phyloP scores from a whole-genome alignment of 2,797 vertebrate genomes.

The Siniperca obscura region DNA sequence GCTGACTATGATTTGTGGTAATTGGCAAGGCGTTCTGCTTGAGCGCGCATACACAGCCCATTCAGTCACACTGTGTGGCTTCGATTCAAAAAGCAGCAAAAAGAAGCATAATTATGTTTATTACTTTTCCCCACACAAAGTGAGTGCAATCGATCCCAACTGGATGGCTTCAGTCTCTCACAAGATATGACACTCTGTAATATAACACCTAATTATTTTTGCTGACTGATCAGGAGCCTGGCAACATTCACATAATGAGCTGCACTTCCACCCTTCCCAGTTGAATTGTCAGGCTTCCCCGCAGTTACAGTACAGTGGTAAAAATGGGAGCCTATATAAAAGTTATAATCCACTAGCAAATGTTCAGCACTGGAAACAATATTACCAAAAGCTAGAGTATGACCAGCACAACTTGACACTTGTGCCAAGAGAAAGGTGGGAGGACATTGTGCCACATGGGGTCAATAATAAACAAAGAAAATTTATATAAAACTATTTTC shows the following conservation, averaged over 20 bases:
- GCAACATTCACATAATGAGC: constrained; percentile 75
- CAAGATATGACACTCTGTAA: constrained; percentile 74
- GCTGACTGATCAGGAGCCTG: constrained; percentile 71
- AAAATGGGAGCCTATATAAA: constrained; percentile 29
- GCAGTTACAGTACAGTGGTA: constrained; percentile 41
- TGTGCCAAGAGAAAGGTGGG: neutral
- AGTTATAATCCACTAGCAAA: constrained; percentile 15
- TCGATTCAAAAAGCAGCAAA: constrained; percentile 78
- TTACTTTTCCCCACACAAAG: constrained; percentile 73
- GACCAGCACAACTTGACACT: neutral
- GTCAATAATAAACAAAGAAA: neutral
- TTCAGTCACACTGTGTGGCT: constrained; percentile 78
- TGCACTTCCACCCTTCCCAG: constrained; percentile 53
- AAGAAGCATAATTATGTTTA: constrained; percentile 82
- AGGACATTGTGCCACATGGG: neutral
- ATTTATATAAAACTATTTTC: neutral
- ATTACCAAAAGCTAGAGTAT: constrained; percentile 1
- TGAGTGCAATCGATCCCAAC: constrained; percentile 74
- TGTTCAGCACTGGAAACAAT: neutral
- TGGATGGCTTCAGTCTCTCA: constrained; percentile 71
- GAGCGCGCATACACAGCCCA: constrained; percentile 65
- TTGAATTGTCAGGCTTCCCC: constrained; percentile 52
- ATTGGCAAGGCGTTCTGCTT: constrained; percentile 81
- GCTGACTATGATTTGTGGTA: constrained; percentile 82
- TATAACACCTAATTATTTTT: constrained; percentile 83